Evolutionary conservation across 2,888 invertebrate genomes (phyloP).

Genomic region (Hirtodrosophila histrioides): DNA sequence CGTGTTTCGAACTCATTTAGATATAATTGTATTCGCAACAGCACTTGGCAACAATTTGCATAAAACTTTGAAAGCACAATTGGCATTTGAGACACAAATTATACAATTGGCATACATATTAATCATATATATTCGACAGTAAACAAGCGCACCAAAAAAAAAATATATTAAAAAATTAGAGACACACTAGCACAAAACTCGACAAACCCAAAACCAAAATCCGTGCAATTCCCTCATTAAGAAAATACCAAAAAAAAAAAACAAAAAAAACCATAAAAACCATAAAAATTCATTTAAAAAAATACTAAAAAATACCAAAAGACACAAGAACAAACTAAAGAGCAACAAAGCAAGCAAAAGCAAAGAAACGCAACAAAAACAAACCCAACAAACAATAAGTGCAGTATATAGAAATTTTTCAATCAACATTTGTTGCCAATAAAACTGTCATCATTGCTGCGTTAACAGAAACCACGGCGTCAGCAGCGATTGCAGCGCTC

Average conservation of each 20-base stretch:
- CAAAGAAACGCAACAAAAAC: constrained; percentile 18
- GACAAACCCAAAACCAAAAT: constrained; percentile 51
- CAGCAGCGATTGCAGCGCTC: constrained; percentile 78
- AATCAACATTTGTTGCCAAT: constrained; percentile 77
- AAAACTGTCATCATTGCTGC: constrained; percentile 81
- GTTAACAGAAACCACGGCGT: constrained; percentile 80
- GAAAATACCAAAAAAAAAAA: constrained; percentile 62
- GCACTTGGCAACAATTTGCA: constrained; percentile 70
- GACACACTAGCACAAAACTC: constrained; percentile 46
- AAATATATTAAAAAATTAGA: no score
- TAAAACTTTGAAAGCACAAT: constrained; percentile 67
- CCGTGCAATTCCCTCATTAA: constrained; percentile 66
- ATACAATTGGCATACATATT: constrained; percentile 58
- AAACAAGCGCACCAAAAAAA: constrained; percentile 38
- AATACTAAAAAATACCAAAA: constrained; percentile 3
- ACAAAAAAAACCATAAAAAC: no score
- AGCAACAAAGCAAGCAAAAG: background rate
- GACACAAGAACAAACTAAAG: constrained; percentile 25
- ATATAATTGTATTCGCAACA: constrained; percentile 10
- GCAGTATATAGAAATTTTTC: constrained; percentile 61
- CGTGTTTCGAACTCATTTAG: constrained; percentile 26
- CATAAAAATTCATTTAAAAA: constrained; percentile 7
- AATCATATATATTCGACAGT: constrained; percentile 41
- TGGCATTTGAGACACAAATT: constrained; percentile 54
- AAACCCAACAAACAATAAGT: constrained; percentile 30